Conservation (phyloP, 2,113 vertebrate genomes). For the Syngnathus typhle region DNA sequence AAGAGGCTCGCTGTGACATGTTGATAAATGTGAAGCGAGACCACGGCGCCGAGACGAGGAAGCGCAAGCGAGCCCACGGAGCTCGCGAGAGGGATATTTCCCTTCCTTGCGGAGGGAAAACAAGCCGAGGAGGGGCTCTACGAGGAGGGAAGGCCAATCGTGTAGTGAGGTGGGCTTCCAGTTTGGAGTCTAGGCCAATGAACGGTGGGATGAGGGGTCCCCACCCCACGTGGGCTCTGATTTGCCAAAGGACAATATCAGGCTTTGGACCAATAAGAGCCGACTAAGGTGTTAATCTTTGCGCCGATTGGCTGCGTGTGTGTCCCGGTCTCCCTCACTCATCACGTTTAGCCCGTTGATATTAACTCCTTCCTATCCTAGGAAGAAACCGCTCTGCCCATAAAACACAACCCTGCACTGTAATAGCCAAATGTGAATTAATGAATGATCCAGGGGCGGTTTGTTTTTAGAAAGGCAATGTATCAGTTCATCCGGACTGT, state of each 20-base stretch:
- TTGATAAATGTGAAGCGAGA: constrained; percentile 55
- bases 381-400: constrained; percentile 40
- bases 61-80: constrained; percentile 26
- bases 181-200: constrained; percentile 42
- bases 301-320: constrained; percentile 65
- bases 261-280: constrained; percentile 58
- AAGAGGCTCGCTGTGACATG: constrained; percentile 55
- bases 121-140: constrained; percentile 36
- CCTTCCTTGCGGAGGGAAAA: constrained; percentile 67
- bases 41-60: constrained; percentile 42
- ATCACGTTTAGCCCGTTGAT: constrained; percentile 56
- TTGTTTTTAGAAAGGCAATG: constrained; percentile 63
- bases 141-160: constrained; percentile 56
- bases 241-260: constrained; percentile 39
- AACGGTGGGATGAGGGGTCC: background rate
- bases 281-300: constrained; percentile 67
- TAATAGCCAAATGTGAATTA: constrained; percentile 65
- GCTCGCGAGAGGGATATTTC: constrained; percentile 59
- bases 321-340: constrained; percentile 64
- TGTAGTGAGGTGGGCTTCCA: constrained; percentile 20
- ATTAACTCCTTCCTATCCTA: constrained; percentile 71
- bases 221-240: constrained; percentile 68
- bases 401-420: constrained; percentile 55
- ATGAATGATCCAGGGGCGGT: constrained; percentile 64
- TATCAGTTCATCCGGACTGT: constrained; percentile 53